A percentile compares a stretch with the other conserved stretches of the same genome.
These are phyloP conservation scores for Acanthopagrus latus DNA, from an alignment of 2,797 vertebrate species.

Conservation along the genomic window DNA sequence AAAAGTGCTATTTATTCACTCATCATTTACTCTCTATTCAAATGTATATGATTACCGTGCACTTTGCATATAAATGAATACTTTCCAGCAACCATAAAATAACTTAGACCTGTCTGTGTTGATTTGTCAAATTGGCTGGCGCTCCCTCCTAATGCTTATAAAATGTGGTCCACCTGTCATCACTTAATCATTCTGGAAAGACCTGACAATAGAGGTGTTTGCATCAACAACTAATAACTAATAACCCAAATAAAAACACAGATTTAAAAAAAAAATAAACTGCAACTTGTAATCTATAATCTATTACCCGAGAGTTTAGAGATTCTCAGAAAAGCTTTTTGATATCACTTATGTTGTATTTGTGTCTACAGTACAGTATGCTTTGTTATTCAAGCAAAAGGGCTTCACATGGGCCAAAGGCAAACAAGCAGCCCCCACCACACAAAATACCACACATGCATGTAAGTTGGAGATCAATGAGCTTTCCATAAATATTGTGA, in stretches of 20 bases:
- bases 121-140: conserved; percentile 18
- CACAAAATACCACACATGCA: conserved; percentile 27
- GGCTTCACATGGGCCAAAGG: conserved; percentile 3
- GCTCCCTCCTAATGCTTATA: conserved; percentile 22
- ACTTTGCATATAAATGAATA: conserved; percentile 18
- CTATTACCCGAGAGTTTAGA: not conserved
- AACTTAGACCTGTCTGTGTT: conserved; percentile 7
- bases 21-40: not conserved
- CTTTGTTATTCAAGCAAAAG: conserved; percentile 43
- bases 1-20: not conserved
- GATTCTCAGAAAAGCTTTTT: not conserved
- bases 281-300: not conserved
- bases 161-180: conserved; percentile 33
- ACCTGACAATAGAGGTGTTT: conserved; percentile 31
- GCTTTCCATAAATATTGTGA: conserved; percentile 39
- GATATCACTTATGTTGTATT: not conserved
- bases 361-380: conserved; percentile 2
- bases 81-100: conserved; percentile 1
- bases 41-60: not conserved
- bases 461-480: conserved; percentile 33
- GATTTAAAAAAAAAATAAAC: not conserved
- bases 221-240: not conserved
- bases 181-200: conserved; percentile 26
- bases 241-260: not conserved
- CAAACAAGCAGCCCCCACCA: conserved; percentile 13